phyloP scores from a whole-genome alignment of 37 sponge, comb jelly and placozoan genomes.

The Halichondria panicea region DNA sequence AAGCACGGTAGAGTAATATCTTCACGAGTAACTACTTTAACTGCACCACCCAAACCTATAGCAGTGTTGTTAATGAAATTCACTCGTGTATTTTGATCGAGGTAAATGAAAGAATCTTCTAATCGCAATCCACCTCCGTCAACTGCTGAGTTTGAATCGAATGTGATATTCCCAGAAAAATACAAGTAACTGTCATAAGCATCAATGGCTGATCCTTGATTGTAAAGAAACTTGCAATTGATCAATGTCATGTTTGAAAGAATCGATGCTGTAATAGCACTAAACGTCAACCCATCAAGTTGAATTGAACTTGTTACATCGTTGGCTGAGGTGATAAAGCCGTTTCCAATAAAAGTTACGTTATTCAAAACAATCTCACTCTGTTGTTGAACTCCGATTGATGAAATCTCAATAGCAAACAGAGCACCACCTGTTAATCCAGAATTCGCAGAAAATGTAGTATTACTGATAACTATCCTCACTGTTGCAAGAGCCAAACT shows the following conservation, averaged over 20 bases:
- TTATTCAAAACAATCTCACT: neutral
- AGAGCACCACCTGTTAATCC: neutral
- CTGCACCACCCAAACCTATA: neutral
- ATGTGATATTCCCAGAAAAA: neutral
- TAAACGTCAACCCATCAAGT: neutral
- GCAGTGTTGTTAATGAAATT: constrained; percentile 11
- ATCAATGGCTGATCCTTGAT: neutral
- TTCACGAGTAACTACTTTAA: neutral
- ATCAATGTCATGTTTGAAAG: neutral
- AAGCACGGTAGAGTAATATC: constrained; percentile 1
- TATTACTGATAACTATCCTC: neutral
- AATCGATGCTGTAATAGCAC: neutral
- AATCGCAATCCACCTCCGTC: constrained; percentile 4
- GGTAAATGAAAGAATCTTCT: neutral
- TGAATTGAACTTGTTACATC: too few relatives aligned
- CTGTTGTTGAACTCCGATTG: neutral
- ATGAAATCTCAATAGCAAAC: neutral
- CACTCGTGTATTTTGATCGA: neutral
- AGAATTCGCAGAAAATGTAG: neutral
- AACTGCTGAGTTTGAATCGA: neutral
- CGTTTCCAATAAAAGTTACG: neutral
- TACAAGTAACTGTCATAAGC: neutral
- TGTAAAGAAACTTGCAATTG: neutral
- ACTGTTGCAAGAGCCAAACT: neutral
- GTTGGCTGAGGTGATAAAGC: neutral